phyloP scores from a whole-genome alignment of 1,140 invertebrate species.

The Lasaia peninsularis region DNA sequence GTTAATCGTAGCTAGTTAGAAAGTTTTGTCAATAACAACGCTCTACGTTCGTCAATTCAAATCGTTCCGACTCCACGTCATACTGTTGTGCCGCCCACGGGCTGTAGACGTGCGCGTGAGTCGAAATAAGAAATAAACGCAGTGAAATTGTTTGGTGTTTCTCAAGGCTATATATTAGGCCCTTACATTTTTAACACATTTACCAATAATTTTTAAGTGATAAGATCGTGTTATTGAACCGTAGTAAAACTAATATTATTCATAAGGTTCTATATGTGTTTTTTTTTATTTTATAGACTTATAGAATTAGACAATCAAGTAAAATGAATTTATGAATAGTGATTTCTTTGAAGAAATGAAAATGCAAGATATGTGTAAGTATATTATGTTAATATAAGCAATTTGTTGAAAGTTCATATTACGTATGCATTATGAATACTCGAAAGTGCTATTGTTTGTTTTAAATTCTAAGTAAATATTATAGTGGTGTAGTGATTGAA shows the following conservation, averaged over 20 bases:
- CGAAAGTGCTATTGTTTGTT: conserved; percentile 6
- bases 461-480: conserved; percentile 16
- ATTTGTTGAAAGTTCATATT: background rate
- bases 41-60: conserved; percentile 42
- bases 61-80: conserved; percentile 54
- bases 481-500: conserved; percentile 28
- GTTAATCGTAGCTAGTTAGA: conserved; percentile 19
- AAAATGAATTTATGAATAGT: conserved; percentile 20
- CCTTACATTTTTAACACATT: conserved; percentile 26
- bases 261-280: background rate
- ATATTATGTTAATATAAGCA: conserved; percentile 19
- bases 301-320: background rate
- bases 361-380: conserved; percentile 66
- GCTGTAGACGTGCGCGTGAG: conserved; percentile 52
- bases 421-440: background rate
- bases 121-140: conserved; percentile 26
- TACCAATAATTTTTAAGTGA: conserved; percentile 20
- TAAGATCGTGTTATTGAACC: conserved; percentile 30
- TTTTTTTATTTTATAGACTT: background rate
- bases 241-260: conserved; percentile 18
- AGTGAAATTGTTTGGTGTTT: conserved; percentile 44
- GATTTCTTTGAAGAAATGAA: conserved; percentile 30
- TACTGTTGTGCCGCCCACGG: conserved; percentile 57
- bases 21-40: conserved; percentile 28
- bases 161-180: conserved; percentile 37